Base-by-base conservation (phyloP, 2,113 vertebrate genomes). In the Tachuris rubrigastra region DNA sequence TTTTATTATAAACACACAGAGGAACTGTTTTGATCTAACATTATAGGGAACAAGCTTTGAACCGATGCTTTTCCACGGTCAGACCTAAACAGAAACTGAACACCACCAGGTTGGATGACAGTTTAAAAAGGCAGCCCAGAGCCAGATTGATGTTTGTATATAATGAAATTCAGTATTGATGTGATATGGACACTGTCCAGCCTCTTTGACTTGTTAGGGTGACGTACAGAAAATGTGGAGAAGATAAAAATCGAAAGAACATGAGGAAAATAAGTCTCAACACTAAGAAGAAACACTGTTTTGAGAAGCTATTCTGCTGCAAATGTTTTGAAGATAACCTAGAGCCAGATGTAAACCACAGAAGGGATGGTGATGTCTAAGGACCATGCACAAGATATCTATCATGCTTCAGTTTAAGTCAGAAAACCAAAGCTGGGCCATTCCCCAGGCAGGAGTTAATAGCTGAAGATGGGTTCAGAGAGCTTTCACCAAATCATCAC, bases 1-100 rank as follows among this genome's bases (percentile, higher is more conserved):
- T 97, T 97, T 96, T 97, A 97, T 97, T 96, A 96, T 97, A 97
- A 97, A 97, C 97, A 97, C 91, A 72, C 71, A 59, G 96, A 95
- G 89, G 94, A 93, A 95, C 95, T 96, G 91, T 97, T 97, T 97
- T 97, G 96, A 97, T 95, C 97, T 97, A 96, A 92, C 96, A 96
- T 97, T 97, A 97, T 96, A 84, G 89, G 90, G 92, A 97, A 95
- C 96, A 96, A 95, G 94, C 97, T 97, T 97, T 97, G 95, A 97
- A 97, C 90, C 72, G 24, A 87, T 93, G 95, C 96, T 96, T 97
- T 97, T 97, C 96, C 95, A 97, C 55, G 47, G 95, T 97, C 90
- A 96, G 94, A 97, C 85, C 95, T 96, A 96, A 97, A 95, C 94
- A 96, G 94, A 97, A 97, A 97, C 66, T 94, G 92, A 97, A 97